These are phyloP conservation scores for Tichodroma muraria DNA, from an alignment of 2,113 vertebrate species.

Conservation along the genomic window DNA sequence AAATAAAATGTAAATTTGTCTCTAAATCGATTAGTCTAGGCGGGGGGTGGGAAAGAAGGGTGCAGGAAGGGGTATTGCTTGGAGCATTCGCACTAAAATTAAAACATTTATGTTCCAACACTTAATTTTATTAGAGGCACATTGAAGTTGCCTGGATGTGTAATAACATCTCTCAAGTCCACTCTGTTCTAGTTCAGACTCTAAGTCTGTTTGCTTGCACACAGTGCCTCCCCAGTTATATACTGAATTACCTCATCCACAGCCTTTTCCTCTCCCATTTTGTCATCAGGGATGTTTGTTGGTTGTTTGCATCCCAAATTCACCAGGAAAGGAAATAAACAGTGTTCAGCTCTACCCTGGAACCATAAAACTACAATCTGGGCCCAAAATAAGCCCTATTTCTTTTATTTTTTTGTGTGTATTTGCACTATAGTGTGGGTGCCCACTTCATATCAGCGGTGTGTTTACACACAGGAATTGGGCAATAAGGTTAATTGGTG, in stretches of 20 bases:
- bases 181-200: neutral
- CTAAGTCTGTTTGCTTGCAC: neutral
- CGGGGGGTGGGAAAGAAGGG: constrained; percentile 35
- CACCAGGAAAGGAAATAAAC: neutral
- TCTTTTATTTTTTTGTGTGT: neutral
- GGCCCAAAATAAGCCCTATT: neutral
- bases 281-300: neutral
- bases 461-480: neutral
- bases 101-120: constrained; percentile 66
- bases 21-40: constrained; percentile 68
- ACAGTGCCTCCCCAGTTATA: neutral
- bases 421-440: neutral
- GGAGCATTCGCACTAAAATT: constrained; percentile 62
- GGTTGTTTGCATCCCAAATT: neutral
- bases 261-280: neutral
- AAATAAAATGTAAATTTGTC: constrained; percentile 71
- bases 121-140: constrained; percentile 69
- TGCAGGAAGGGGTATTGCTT: constrained; percentile 33
- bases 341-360: neutral
- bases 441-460: neutral
- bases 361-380: neutral
- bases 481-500: neutral
- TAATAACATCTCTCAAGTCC: constrained; percentile 30
- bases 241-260: neutral
- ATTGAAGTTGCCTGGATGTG: constrained; percentile 45